A percentile compares a stretch with the other conserved stretches of the same genome.
Conservation (phyloP, 2,888 invertebrate genomes). For the Elmis aenea region DNA sequence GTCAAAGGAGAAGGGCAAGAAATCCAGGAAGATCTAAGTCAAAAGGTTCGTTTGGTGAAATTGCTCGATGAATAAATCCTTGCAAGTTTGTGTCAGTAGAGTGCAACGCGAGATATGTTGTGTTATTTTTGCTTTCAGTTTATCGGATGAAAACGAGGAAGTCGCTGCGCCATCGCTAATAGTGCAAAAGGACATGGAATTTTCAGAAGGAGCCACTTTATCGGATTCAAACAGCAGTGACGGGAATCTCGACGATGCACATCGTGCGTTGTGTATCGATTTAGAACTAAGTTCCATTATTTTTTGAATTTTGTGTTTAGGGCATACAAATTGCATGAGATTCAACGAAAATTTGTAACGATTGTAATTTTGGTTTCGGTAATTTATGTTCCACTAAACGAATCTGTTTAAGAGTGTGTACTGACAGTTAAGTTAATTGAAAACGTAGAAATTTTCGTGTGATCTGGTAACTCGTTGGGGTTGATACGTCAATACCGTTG, state of each 20-base stretch:
- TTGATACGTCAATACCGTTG: too few species aligned
- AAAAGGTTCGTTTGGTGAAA: conserved; percentile 21
- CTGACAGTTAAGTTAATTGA: too few species aligned
- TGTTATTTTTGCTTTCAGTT: conserved; percentile 27
- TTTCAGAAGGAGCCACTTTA: conserved; percentile 67
- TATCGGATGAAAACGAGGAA: conserved; percentile 40
- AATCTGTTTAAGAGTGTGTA: too few species aligned
- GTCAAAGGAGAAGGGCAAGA: conserved; percentile 61
- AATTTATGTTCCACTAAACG: too few species aligned
- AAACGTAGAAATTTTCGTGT: too few species aligned
- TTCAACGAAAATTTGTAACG: too few species aligned
- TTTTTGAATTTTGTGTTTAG: too few species aligned
- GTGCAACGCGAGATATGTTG: neutral
- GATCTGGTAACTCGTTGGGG: too few species aligned
- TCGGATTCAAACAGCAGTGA: conserved; percentile 72
- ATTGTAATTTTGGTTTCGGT: too few species aligned
- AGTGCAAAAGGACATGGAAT: conserved; percentile 75
- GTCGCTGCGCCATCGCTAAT: conserved; percentile 46
- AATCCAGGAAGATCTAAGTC: conserved; percentile 40
- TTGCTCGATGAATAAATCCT: neutral
- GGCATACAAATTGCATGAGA: conserved; percentile 14
- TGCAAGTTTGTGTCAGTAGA: neutral
- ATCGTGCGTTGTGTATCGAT: conserved; percentile 91
- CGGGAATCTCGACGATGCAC: conserved; percentile 76
- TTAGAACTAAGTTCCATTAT: conserved; percentile 74